Conservation (phyloP, 2,888 invertebrate genomes). For the Phrixothrix hirtus region DNA sequence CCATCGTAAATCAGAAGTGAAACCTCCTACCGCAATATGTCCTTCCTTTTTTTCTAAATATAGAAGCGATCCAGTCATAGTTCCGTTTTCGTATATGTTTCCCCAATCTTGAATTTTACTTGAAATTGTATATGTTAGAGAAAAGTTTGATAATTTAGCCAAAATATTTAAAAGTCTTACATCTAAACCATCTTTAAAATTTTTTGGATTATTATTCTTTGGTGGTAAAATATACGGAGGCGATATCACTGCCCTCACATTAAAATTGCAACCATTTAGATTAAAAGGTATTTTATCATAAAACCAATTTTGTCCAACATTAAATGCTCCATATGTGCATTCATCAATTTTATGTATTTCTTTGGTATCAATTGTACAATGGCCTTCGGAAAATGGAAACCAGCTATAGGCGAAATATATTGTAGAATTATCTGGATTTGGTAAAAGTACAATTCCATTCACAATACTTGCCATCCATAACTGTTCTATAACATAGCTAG, state of each 20-base stretch:
- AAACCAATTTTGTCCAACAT: conserved; percentile 33
- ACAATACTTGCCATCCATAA: conserved; percentile 37
- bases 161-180: conserved; percentile 39
- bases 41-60: conserved; percentile 38
- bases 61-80: conserved; percentile 40
- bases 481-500: conserved; percentile 31
- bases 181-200: conserved; percentile 38
- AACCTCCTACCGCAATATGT: conserved; percentile 48
- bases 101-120: conserved; percentile 36
- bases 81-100: conserved; percentile 36
- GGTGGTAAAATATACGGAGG: conserved; percentile 47
- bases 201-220: conserved; percentile 9
- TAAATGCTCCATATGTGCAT: conserved; percentile 36
- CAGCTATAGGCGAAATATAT: conserved; percentile 42
- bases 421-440: conserved; percentile 26
- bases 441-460: conserved; percentile 40
- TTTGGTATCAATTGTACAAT: conserved; percentile 37
- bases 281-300: conserved; percentile 43
- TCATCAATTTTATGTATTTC: conserved; percentile 34
- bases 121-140: conserved; percentile 35
- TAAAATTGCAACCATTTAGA: conserved; percentile 45
- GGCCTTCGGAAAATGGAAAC: conserved; percentile 40
- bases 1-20: conserved; percentile 40
- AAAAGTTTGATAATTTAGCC: conserved; percentile 40
- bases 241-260: conserved; percentile 44